A percentile compares a stretch with the other conserved stretches of the same genome.
Conservation (phyloP, 2,113 vertebrate species). For the Centrocercus urophasianus region DNA sequence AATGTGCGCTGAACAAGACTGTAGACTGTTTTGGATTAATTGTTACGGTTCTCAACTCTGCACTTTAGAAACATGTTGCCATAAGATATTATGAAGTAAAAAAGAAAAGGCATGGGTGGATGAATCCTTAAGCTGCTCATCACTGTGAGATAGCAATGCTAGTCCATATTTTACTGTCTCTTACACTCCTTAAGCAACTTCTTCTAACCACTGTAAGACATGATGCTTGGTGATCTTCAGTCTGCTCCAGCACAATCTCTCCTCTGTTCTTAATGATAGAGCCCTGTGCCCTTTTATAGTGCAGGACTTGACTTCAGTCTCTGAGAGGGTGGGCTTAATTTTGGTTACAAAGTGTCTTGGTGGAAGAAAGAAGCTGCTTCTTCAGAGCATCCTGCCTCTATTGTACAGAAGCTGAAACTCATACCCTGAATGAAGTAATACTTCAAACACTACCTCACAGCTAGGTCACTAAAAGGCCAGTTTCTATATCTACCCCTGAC, state of each 20-base stretch:
- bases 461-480: background rate
- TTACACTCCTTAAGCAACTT: background rate
- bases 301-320: background rate
- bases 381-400: background rate
- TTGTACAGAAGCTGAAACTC: background rate
- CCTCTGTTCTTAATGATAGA: background rate
- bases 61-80: background rate
- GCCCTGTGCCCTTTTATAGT: background rate
- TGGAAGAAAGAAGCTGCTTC: background rate
- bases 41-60: background rate
- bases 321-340: background rate
- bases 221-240: background rate
- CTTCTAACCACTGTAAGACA: background rate
- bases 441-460: background rate
- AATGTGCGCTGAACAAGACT: background rate
- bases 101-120: accelerated
- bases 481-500: constrained; percentile 26
- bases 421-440: background rate
- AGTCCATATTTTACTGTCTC: background rate
- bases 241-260: background rate
- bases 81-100: background rate
- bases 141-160: background rate
- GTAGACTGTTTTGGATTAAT: background rate
- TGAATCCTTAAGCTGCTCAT: background rate
- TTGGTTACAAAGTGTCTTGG: background rate